These are phyloP conservation scores for Nasonia giraulti DNA, from an alignment of 1,140 invertebrate species.

Conservation along the genomic window DNA sequence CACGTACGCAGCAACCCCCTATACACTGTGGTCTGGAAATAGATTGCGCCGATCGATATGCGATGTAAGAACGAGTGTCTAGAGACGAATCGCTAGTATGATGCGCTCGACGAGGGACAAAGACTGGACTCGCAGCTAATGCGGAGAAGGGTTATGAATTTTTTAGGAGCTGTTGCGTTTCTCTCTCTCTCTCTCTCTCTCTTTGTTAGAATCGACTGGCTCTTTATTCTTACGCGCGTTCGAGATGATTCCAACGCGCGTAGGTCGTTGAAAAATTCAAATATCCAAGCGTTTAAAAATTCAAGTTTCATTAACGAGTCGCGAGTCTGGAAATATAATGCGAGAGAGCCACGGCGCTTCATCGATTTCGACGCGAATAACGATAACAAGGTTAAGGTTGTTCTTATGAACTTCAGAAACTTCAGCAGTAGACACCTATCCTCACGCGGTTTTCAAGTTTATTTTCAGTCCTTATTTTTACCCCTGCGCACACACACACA, in stretches of 20 bases:
- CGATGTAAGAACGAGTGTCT: conserved; percentile 15
- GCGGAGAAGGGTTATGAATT: too few relatives aligned
- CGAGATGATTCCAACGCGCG: too few relatives aligned
- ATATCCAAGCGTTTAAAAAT: too few relatives aligned
- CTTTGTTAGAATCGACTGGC: too few relatives aligned
- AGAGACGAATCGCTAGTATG: neutral
- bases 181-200: too few relatives aligned
- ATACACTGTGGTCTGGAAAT: neutral
- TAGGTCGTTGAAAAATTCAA: too few relatives aligned
- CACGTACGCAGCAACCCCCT: neutral
- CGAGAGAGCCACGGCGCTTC: neutral
- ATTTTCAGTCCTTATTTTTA: conserved; percentile 7
- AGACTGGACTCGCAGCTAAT: neutral
- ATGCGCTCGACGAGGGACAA: neutral
- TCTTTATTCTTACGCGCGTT: too few relatives aligned
- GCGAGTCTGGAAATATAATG: too few relatives aligned
- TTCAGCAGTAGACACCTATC: neutral
- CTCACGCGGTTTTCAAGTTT: neutral
- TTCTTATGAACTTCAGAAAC: conserved; percentile 8
- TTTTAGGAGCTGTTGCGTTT: too few relatives aligned
- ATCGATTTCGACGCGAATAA: neutral
- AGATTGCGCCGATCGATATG: conserved; percentile 30
- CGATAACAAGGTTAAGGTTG: neutral
- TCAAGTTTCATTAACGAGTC: too few relatives aligned
- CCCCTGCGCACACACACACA: neutral